Evolutionary conservation across 92 coral and sea anemone species (phyloP).

Genomic region (Porites evermanni): DNA sequence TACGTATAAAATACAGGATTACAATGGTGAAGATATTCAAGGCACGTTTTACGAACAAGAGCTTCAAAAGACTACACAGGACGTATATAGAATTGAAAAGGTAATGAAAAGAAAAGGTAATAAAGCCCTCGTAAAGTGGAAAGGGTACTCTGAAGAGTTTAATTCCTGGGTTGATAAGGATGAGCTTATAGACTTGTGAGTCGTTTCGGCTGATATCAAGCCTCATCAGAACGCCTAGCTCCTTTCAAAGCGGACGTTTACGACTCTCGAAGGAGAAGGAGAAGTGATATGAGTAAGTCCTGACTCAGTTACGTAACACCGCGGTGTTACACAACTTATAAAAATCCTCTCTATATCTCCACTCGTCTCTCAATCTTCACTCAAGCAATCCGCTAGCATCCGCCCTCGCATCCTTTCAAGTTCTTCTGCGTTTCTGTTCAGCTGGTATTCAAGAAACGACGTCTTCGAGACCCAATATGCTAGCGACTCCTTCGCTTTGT

Average conservation of each 20-base stretch:
- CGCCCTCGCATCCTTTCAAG: slow-evolving; percentile 50
- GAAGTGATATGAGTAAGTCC: slow-evolving; percentile 22
- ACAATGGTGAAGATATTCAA: no score
- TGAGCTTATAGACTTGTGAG: no score
- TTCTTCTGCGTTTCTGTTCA: slow-evolving; percentile 44
- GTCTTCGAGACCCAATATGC: slow-evolving; percentile 53
- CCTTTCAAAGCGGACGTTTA: slow-evolving; percentile 41
- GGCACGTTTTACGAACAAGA: no score
- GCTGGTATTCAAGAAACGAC: slow-evolving; percentile 49
- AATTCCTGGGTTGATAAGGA: no score
- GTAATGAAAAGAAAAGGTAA: no score
- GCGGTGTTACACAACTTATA: slow-evolving; percentile 31
- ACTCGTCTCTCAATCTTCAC: slow-evolving; percentile 4
- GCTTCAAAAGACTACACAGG: no score
- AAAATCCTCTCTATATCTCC: not conserved
- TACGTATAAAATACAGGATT: no score
- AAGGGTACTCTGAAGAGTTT: no score
- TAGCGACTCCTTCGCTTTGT: slow-evolving; percentile 56
- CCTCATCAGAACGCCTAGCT: slow-evolving; percentile 60
- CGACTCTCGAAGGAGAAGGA: slow-evolving; percentile 57
- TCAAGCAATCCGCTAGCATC: slow-evolving; percentile 30
- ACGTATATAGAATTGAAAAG: no score
- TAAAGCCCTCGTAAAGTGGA: no score
- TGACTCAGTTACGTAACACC: slow-evolving; percentile 39
- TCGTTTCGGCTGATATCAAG: slow-evolving; percentile 68